phyloP scores from a whole-genome alignment of 2,797 vertebrate species.

The Aldrovandia affinis region DNA sequence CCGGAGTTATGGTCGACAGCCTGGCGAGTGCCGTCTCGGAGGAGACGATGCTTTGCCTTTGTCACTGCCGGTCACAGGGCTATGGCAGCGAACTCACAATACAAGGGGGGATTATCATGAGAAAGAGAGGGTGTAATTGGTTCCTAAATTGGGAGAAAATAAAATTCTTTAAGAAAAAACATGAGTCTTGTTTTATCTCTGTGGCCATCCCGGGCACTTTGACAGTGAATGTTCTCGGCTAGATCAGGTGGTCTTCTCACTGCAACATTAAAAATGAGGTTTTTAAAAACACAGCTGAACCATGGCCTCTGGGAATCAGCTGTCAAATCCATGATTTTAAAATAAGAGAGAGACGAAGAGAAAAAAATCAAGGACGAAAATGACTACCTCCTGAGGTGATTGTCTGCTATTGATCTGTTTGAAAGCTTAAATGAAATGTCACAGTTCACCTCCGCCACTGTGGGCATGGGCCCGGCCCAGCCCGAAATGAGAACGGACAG shows the following conservation, averaged over 20 bases:
- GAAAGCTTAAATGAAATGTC: conserved; percentile 25
- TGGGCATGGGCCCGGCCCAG: not conserved
- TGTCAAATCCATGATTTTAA: not conserved
- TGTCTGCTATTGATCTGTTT: conserved; percentile 20
- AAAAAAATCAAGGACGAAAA: not conserved
- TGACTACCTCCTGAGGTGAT: not conserved
- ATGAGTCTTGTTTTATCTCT: no score
- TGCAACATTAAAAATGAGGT: not conserved
- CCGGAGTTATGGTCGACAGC: no score
- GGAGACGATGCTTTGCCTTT: no score
- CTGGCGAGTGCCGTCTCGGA: no score
- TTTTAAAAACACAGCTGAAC: conserved; percentile 16
- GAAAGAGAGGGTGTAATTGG: no score
- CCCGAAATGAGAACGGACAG: conserved; percentile 8
- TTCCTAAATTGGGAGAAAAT: no score
- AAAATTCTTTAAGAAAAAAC: no score
- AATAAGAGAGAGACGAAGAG: not conserved
- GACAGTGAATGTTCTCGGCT: not conserved
- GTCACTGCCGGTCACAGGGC: no score
- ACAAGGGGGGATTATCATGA: no score
- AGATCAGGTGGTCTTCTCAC: conserved; percentile 6
- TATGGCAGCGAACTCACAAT: no score
- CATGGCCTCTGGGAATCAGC: conserved; percentile 21
- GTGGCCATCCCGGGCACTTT: not conserved
- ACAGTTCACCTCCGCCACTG: conserved; percentile 23